Conservation (phyloP, 2,113 vertebrate species). For the mouse (Mus musculus) region GRCm39 chr17:68782501-68783000, state of each 20-base stretch:
- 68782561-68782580: background rate
- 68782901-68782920: background rate
- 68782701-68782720: background rate
- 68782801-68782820: background rate
- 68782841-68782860: background rate
- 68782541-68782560: background rate
- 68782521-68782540: background rate
- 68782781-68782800: background rate
- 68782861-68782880: background rate
- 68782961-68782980: background rate
- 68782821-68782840: background rate
- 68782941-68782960: background rate
- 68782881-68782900: slow-evolving; percentile 1
- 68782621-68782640: background rate
- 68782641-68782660: background rate
- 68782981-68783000: background rate
- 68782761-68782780: background rate
- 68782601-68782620: background rate
- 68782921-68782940: background rate
- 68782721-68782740: background rate
- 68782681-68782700: background rate
- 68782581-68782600: background rate
- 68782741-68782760: background rate
- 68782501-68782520: background rate
- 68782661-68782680: too few species aligned